Base-by-base conservation (phyloP, 53 echinoderm and acorn worm genomes). In the Hippasteria phrygiana region DNA sequence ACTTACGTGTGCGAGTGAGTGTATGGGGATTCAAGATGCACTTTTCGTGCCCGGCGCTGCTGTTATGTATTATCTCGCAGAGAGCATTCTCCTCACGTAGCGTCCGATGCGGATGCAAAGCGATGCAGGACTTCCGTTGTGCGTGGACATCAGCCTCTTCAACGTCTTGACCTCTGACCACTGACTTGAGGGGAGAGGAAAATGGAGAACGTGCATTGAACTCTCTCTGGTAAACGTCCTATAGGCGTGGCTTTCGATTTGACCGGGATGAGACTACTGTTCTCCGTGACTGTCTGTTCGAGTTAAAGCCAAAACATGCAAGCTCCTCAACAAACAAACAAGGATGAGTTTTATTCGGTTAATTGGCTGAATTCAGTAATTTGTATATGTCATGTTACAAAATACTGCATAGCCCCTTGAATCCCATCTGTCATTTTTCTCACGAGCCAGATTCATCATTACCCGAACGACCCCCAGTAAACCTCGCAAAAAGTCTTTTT, bases 71-170 rank as follows among this genome's bases (percentile, higher is more conserved):
- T 48, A 48, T 10, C 8, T 10, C 48, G 11, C 14, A 35, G 17
- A 33, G 67, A 67, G 4, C 13, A 67, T 67, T 27, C 67, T 34
- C 33, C 67, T 67, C 67, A 67, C 67, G 67, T 67, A 36, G 34
- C 37, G 56, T 48, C 8, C 13, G 36, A 67, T 67, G 37, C 20
- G 67, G 67, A 67, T 35, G 67, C 37, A 3, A 17, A 67, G 37
- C 26, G 37, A 32, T 67, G 67, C 33, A 67, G 67, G 11, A 67
- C 67, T 67, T 67, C 67, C 67, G 67, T 33, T 67, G 36, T 3
- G 34, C 67, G 36, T 67, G 67, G 67, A 67, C 67, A 67, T 36
- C 13, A 2, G 34, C 2, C 33, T 29, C 67, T 67, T 34, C 37
- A 33, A 2, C 64, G 64, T 28, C 1, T 14, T 36, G 34, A 5